Evolutionary conservation across 2,888 invertebrate genomes (phyloP).

Genomic region (Cephus sareptanus): DNA sequence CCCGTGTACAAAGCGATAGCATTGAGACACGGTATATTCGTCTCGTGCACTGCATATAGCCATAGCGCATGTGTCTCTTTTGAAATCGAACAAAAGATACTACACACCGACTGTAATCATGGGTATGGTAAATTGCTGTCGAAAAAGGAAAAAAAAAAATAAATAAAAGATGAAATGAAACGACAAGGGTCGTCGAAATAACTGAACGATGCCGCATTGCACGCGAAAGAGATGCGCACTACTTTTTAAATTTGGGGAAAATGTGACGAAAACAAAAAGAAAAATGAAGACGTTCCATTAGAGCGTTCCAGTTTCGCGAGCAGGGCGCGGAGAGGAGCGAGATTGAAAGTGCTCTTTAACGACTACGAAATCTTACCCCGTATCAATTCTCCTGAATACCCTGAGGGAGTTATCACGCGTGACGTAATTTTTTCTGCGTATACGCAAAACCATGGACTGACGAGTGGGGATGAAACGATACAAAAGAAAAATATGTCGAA

Average conservation of each 20-base stretch:
- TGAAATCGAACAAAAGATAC: neutral
- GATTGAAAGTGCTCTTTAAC: neutral
- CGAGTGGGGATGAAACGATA: neutral
- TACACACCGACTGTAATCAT: neutral
- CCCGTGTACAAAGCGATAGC: neutral
- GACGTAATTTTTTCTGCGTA: neutral
- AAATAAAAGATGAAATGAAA: neutral
- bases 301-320: neutral
- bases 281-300: neutral
- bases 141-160: neutral
- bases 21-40: neutral
- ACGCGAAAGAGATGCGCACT: neutral
- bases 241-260: neutral
- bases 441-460: neutral
- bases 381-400: neutral
- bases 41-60: neutral
- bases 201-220: neutral
- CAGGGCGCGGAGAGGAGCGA: neutral
- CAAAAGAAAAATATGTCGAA: neutral
- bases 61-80: neutral
- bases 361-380: neutral
- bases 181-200: neutral
- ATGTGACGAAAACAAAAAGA: neutral
- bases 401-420: neutral
- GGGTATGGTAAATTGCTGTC: neutral